Evolutionary conservation across 2,888 invertebrate genomes (phyloP).

Genomic region (Orgyia antiqua): DNA sequence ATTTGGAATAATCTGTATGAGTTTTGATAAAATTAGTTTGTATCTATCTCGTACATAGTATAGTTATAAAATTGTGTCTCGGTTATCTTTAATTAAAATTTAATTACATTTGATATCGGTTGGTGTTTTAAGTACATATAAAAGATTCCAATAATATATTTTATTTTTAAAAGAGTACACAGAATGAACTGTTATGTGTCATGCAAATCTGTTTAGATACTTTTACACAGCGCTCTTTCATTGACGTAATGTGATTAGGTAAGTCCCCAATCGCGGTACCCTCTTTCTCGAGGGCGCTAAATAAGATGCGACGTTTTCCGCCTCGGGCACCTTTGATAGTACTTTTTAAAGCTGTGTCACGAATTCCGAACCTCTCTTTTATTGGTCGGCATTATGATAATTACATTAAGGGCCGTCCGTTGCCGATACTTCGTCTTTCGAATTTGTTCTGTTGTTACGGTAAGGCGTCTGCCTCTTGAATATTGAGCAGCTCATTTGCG

Average conservation of each 20-base stretch:
- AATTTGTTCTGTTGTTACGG: slow-evolving; percentile 74
- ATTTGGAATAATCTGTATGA: slow-evolving; percentile 28
- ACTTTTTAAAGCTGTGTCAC: slow-evolving; percentile 74
- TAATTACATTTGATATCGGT: too few species aligned
- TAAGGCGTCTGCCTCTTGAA: slow-evolving; percentile 67
- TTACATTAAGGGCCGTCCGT: slow-evolving; percentile 70
- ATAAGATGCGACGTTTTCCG: slow-evolving; percentile 76
- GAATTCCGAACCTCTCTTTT: slow-evolving; percentile 73
- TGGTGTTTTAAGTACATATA: too few species aligned
- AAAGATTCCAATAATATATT: too few species aligned
- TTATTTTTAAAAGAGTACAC: slow-evolving; percentile 20
- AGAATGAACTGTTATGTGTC: slow-evolving; percentile 68
- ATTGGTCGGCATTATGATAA: slow-evolving; percentile 77
- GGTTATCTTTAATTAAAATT: too few species aligned
- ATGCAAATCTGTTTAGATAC: slow-evolving; percentile 71
- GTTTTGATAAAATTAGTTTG: slow-evolving; percentile 25
- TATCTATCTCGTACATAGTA: too few species aligned
- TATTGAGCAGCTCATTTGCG: slow-evolving; percentile 72
- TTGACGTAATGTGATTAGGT: slow-evolving; percentile 72
- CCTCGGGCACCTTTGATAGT: slow-evolving; percentile 73
- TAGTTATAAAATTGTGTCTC: too few species aligned
- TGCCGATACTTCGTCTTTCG: slow-evolving; percentile 71
- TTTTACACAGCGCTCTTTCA: slow-evolving; percentile 67
- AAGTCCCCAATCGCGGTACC: slow-evolving; percentile 49
- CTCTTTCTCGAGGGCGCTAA: slow-evolving; percentile 64